A percentile compares a stretch with the other conserved stretches of the same genome.
These are phyloP conservation scores for Lordiphosa andalusiaca DNA, from an alignment of 2,888 invertebrate species.

Conservation along the genomic window DNA sequence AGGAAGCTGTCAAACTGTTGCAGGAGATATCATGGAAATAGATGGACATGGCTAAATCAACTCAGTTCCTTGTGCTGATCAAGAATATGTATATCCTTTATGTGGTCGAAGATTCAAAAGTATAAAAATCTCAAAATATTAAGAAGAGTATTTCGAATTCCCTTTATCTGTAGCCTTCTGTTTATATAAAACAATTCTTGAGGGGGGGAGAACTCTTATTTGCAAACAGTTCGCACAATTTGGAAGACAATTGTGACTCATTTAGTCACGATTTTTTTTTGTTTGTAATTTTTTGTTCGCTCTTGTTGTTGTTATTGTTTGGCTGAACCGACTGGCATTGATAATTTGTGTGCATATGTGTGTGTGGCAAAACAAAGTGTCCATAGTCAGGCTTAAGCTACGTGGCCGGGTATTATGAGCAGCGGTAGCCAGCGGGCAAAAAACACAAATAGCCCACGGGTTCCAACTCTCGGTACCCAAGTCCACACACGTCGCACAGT, in stretches of 20 bases:
- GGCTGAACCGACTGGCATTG: conserved; percentile 33
- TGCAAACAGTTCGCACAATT: conserved; percentile 41
- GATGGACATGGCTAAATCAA: no score
- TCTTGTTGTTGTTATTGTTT: conserved; percentile 11
- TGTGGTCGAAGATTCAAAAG: no score
- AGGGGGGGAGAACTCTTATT: background rate
- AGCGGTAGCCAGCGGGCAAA: conserved; percentile 27
- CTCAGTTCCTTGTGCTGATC: no score
- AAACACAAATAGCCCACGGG: conserved; percentile 6
- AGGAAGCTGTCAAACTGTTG: no score
- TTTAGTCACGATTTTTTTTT: conserved; percentile 49
- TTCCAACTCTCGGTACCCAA: conserved; percentile 6
- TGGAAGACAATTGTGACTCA: conserved; percentile 52
- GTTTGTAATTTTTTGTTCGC: conserved; percentile 18
- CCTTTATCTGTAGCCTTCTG: background rate
- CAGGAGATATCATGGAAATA: no score
- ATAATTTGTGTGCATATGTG: conserved; percentile 29
- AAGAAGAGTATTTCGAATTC: no score
- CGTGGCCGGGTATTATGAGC: conserved; percentile 31
- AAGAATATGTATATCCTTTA: no score
- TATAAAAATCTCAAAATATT: no score
- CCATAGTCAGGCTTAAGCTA: conserved; percentile 19
- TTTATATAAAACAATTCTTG: conserved; percentile 18
- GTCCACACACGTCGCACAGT: conserved; percentile 19
- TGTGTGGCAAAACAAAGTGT: conserved; percentile 14